A percentile compares a stretch with the other conserved stretches of the same genome.
Evolutionary conservation across 2,113 vertebrate species (phyloP).

Genomic region (Ahaetulla prasina): DNA sequence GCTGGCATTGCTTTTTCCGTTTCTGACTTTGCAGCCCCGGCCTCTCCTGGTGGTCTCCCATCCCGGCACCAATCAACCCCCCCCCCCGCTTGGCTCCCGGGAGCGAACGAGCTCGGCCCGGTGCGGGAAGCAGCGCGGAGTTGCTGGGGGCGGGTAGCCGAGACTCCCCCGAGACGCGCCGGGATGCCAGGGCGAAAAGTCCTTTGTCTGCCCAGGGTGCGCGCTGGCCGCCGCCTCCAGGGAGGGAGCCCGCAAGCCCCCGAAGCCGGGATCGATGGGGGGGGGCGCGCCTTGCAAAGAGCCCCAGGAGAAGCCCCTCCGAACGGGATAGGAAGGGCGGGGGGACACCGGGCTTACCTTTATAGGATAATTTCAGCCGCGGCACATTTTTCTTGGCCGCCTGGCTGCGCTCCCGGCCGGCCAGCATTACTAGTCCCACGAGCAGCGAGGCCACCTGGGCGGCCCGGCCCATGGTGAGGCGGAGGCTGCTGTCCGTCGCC

Average conservation of each 20-base stretch:
- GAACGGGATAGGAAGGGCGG: no score
- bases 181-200: background rate
- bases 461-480: slow-evolving; percentile 80
- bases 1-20: no score
- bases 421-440: slow-evolving; percentile 76
- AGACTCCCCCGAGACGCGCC: background rate
- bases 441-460: slow-evolving; percentile 78
- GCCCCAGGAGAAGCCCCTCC: background rate
- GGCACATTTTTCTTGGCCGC: slow-evolving; percentile 86
- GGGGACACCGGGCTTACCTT: slow-evolving; percentile 76
- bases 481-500: background rate
- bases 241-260: no score
- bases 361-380: slow-evolving; percentile 90
- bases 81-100: background rate
- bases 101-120: background rate
- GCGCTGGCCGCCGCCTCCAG: no score
- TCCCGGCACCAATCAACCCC: background rate
- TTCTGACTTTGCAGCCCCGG: background rate
- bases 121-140: background rate
- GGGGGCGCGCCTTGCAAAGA: background rate
- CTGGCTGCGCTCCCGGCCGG: slow-evolving; percentile 74
- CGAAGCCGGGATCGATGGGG: background rate
- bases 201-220: background rate
- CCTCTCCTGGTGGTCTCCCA: background rate
- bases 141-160: background rate